Evolutionary conservation across 2,113 vertebrate genomes (phyloP).

Genomic region (Zosterops lateralis): DNA sequence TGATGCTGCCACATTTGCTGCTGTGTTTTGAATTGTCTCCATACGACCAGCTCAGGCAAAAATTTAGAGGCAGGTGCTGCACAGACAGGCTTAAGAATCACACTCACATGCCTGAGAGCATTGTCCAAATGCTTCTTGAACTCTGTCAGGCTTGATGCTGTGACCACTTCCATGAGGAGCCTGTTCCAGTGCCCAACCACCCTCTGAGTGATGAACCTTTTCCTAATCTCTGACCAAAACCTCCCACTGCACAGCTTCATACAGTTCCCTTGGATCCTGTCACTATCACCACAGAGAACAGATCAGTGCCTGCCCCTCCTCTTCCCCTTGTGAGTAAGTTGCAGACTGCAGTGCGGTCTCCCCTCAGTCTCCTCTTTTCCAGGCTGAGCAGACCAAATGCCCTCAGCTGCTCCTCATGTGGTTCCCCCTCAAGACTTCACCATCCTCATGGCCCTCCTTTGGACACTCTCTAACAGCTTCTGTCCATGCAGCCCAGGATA

Average conservation of each 20-base stretch:
- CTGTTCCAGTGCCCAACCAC: fast-evolving
- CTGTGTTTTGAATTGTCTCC: not conserved
- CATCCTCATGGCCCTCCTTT: not conserved
- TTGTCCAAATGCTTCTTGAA: not conserved
- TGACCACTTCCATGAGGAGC: not conserved
- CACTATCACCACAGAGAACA: not conserved
- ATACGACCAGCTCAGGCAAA: not conserved
- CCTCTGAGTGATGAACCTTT: not conserved
- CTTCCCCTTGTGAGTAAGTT: not conserved
- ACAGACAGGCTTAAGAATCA: not conserved
- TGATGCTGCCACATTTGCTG: not conserved
- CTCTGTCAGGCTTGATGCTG: not conserved
- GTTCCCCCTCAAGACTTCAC: not conserved
- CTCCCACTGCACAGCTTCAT: fast-evolving
- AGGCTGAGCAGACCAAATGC: not conserved
- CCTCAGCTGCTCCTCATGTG: not conserved
- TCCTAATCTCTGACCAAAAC: fast-evolving
- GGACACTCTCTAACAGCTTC: not conserved
- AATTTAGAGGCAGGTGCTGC: not conserved
- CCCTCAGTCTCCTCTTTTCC: not conserved
- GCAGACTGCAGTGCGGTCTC: not conserved
- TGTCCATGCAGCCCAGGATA: not conserved
- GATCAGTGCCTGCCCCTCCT: not conserved
- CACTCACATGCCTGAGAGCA: not conserved
- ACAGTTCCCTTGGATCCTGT: fast-evolving